phyloP scores from a whole-genome alignment of 2,113 vertebrate species.

The Bos taurus region DNA sequence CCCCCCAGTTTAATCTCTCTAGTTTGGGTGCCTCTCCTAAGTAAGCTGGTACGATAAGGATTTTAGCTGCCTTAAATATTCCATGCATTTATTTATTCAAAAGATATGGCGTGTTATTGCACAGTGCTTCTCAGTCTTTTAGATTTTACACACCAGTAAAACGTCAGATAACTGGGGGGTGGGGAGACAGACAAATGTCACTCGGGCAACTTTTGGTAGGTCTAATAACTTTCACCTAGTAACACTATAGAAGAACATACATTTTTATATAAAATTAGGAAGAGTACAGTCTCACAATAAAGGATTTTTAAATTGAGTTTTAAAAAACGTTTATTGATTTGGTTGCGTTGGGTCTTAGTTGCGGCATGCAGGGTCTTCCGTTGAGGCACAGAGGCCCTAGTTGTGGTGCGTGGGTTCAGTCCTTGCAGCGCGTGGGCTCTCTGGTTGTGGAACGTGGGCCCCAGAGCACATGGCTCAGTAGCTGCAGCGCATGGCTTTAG shows the following conservation, averaged over 20 bases:
- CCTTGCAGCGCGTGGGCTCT: background rate
- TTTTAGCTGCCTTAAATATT: background rate
- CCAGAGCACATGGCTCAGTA: background rate
- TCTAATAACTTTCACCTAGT: background rate
- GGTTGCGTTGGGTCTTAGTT: background rate
- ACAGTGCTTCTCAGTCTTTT: background rate
- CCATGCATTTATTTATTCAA: background rate
- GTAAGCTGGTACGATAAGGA: background rate
- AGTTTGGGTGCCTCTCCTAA: background rate
- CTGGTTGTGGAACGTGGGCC: background rate
- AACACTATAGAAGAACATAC: background rate
- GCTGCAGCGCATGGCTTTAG: background rate
- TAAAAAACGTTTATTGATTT: background rate
- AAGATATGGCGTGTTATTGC: background rate
- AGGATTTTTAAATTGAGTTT: background rate
- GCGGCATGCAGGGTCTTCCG: background rate
- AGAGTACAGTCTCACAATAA: background rate
- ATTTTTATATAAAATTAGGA: slow-evolving; percentile 7
- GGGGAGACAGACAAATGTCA: background rate
- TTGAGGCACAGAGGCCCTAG: background rate
- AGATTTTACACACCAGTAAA: background rate
- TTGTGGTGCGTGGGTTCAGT: background rate
- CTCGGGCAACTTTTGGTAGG: background rate
- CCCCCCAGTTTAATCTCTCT: background rate
- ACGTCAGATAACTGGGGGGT: background rate